Evolutionary conservation across 1,140 invertebrate genomes (phyloP).

Genomic region (Aphidius gifuensis): DNA sequence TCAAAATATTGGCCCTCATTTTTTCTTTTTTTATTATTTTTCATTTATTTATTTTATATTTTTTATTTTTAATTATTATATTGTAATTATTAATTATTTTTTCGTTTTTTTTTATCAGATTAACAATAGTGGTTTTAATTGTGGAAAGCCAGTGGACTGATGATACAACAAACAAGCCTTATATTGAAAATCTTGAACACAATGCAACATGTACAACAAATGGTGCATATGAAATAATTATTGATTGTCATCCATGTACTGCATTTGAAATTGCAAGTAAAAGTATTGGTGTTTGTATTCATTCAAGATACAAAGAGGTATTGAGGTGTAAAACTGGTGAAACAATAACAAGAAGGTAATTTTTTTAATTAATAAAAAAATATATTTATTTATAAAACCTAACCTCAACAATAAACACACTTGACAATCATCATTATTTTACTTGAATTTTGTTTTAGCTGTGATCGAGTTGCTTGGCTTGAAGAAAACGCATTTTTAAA

Average conservation of each 20-base stretch:
- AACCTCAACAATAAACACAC: background rate
- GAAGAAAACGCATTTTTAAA: conserved; percentile 80
- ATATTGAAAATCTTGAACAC: conserved; percentile 64
- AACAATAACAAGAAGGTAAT: conserved; percentile 65
- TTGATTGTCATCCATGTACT: conserved; percentile 77
- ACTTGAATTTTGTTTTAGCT: conserved; percentile 48
- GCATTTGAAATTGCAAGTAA: conserved; percentile 71
- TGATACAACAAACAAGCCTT: conserved; percentile 53
- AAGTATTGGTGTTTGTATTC: conserved; percentile 66
- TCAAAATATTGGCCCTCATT: conserved; percentile 22
- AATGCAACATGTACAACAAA: conserved; percentile 71
- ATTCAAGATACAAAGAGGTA: conserved; percentile 69
- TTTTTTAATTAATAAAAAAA: conserved; percentile 16
- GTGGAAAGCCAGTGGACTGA: conserved; percentile 73
- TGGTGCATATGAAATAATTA: conserved; percentile 67
- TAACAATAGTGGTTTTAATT: conserved; percentile 74
- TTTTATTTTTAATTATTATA: background rate
- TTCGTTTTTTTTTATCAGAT: conserved; percentile 53
- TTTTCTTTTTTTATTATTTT: background rate
- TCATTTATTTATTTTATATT: background rate
- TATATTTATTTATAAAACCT: too few relatives aligned
- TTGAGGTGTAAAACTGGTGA: conserved; percentile 68
- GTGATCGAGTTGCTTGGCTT: conserved; percentile 66
- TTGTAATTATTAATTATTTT: conserved; percentile 3
- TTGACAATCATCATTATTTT: background rate